phyloP scores from a whole-genome alignment of 2,797 vertebrate species.

The Alectoris magna region DNA sequence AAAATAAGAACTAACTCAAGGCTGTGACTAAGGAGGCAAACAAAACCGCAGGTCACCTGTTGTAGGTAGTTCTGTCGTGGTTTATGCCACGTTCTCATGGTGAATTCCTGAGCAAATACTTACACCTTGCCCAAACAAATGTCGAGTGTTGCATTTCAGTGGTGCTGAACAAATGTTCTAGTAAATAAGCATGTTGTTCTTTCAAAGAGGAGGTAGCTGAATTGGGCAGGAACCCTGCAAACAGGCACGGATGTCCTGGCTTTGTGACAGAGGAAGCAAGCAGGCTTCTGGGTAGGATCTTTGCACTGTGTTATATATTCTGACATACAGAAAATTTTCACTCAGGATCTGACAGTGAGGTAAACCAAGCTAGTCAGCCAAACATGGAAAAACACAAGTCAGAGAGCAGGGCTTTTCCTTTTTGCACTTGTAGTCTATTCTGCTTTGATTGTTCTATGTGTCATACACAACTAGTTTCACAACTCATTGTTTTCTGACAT shows the following conservation, averaged over 20 bases:
- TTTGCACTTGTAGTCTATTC: background rate
- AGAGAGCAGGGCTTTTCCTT: background rate
- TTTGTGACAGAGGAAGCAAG: background rate
- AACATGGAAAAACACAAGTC: background rate
- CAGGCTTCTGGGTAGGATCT: background rate
- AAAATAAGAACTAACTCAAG: constrained; percentile 47
- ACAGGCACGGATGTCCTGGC: background rate
- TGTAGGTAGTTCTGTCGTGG: constrained; percentile 1
- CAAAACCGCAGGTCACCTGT: constrained; percentile 58
- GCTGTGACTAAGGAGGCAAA: constrained; percentile 30
- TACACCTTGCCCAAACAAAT: constrained; percentile 83
- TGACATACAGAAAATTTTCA: background rate
- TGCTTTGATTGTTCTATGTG: rapidly evolving
- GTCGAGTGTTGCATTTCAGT: constrained; percentile 38
- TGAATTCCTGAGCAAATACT: constrained; percentile 75
- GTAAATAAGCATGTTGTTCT: constrained; percentile 19
- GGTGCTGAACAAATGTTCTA: constrained; percentile 37
- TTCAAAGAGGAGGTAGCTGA: background rate
- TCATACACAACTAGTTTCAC: background rate
- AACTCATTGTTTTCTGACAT: background rate
- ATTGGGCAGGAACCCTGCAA: rapidly evolving
- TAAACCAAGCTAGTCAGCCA: background rate
- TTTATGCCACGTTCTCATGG: constrained; percentile 80
- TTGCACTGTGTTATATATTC: background rate
- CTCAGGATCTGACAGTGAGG: background rate